phyloP scores from a whole-genome alignment of 2,888 invertebrate species.

The Dynastes hyllus region DNA sequence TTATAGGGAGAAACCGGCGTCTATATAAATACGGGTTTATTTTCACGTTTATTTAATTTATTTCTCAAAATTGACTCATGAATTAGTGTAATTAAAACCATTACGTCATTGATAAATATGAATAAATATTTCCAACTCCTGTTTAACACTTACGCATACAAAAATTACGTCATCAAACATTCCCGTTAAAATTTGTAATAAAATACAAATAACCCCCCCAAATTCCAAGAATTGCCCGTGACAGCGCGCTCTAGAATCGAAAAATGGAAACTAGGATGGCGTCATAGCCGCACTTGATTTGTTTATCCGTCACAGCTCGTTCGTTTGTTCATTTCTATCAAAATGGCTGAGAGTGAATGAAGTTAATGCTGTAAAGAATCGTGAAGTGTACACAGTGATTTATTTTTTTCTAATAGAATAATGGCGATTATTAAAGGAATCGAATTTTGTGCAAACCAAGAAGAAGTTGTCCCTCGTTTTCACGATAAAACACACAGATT shows the following conservation, averaged over 20 bases:
- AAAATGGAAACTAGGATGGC: background rate
- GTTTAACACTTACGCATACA: background rate
- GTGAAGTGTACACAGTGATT: conserved; percentile 29
- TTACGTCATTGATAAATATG: too few species aligned
- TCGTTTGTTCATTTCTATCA: conserved; percentile 23
- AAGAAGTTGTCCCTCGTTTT: conserved; percentile 37
- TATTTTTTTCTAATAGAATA: conserved; percentile 33
- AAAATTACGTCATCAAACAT: conserved; percentile 2
- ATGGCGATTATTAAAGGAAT: conserved; percentile 43
- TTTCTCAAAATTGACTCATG: too few species aligned
- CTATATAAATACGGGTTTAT: too few species aligned
- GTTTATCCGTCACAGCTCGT: background rate
- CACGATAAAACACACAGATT: conserved; percentile 36
- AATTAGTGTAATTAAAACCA: too few species aligned
- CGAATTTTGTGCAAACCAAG: conserved; percentile 29
- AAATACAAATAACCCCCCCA: too few species aligned
- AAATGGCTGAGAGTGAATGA: conserved; percentile 48
- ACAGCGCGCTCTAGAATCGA: background rate
- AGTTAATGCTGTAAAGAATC: conserved; percentile 19
- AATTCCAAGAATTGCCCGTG: background rate
- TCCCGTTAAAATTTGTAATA: conserved; percentile 14
- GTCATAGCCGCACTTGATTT: background rate
- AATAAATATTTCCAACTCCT: background rate
- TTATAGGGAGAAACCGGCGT: too few species aligned
- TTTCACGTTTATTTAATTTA: too few species aligned